Evolutionary conservation across 2,113 vertebrate genomes (phyloP).

Genomic region (Ciconia boyciana): DNA sequence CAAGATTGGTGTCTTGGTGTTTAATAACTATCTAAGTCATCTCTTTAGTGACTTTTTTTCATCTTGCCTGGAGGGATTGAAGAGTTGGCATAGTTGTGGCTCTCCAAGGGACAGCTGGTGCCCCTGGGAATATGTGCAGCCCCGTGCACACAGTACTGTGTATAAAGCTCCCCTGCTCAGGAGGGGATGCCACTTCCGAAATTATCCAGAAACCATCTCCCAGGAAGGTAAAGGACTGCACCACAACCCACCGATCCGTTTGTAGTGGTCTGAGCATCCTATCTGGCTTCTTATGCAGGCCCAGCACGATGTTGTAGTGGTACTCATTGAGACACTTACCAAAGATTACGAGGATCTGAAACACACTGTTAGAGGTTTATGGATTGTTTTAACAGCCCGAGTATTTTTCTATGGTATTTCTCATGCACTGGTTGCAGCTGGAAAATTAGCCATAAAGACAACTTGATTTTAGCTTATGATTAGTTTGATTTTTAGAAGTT

Average conservation of each 20-base stretch:
- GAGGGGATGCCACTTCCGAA: not conserved
- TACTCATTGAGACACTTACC: not conserved
- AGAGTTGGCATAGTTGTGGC: accelerated
- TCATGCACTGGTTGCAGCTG: not conserved
- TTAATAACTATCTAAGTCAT: not conserved
- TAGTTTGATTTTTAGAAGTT: not conserved
- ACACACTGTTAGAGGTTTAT: not conserved
- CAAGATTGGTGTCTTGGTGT: not conserved
- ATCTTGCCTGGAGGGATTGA: not conserved
- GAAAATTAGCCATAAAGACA: not conserved
- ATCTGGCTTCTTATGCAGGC: not conserved
- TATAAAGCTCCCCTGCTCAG: too few relatives aligned
- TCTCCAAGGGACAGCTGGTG: not conserved
- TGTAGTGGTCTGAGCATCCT: not conserved
- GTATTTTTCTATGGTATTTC: not conserved
- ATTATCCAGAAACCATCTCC: accelerated
- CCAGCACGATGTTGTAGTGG: not conserved
- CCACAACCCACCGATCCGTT: not conserved
- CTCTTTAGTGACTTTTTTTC: not conserved
- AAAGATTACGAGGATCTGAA: not conserved
- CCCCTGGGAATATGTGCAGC: not conserved
- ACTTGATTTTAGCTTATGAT: not conserved
- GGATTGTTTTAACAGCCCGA: not conserved
- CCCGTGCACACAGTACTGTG: not conserved
- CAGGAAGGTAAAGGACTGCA: not conserved